Conservation (phyloP, 2,888 invertebrate genomes). For the Volucella inanis region DNA sequence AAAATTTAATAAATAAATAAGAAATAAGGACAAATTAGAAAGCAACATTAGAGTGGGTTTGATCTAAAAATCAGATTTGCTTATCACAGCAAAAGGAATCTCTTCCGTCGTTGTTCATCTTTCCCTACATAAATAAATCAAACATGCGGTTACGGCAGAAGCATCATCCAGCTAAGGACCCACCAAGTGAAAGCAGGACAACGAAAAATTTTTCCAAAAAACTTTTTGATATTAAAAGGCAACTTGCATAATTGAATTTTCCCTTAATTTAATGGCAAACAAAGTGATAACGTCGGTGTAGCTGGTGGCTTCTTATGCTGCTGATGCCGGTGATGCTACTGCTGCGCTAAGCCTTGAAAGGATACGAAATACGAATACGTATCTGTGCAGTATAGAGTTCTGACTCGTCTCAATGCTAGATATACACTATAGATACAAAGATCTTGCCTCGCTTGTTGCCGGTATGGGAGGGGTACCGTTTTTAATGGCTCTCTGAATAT, state of each 20-base stretch:
- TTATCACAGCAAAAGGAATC: slow-evolving; percentile 17
- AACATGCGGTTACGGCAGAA: not conserved
- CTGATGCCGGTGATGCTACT: slow-evolving; percentile 12
- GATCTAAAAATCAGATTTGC: slow-evolving; percentile 34
- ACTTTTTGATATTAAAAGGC: slow-evolving; percentile 48
- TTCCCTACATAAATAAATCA: slow-evolving; percentile 16
- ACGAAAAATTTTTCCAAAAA: not conserved
- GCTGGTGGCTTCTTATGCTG: slow-evolving; percentile 7
- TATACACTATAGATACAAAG: slow-evolving; percentile 11
- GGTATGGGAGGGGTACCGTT: not conserved
- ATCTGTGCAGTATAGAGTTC: too few relatives aligned
- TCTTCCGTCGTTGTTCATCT: not conserved
- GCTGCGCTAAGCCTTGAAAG: not conserved
- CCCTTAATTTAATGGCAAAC: slow-evolving; percentile 61
- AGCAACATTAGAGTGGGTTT: slow-evolving; percentile 19
- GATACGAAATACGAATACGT: not conserved
- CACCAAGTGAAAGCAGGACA: not conserved
- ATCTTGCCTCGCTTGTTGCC: slow-evolving; percentile 3
- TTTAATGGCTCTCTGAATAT: slow-evolving; percentile 35
- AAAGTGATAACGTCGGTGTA: slow-evolving; percentile 37
- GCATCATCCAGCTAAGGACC: not conserved
- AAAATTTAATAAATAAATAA: not conserved
- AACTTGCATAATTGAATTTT: slow-evolving; percentile 59
- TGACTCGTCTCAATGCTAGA: not conserved
- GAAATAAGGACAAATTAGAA: not conserved